A percentile compares a stretch with the other conserved stretches of the same genome.
Evolutionary conservation across 1,140 invertebrate species (phyloP).

Genomic region (Bombyx mori): DNA sequence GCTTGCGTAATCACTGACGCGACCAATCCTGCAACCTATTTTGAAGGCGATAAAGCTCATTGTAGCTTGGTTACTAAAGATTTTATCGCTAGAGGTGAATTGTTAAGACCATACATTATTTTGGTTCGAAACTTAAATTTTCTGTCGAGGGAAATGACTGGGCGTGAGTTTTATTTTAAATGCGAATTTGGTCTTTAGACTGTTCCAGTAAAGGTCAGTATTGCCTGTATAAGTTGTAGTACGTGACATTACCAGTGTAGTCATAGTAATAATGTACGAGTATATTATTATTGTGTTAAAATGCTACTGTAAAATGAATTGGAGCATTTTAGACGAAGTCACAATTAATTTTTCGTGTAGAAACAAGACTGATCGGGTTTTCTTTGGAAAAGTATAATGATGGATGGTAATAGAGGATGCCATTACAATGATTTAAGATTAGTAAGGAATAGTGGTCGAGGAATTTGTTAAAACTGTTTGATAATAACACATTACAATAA

Average conservation of each 20-base stretch:
- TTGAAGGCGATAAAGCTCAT: not conserved
- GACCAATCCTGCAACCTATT: conserved; percentile 3
- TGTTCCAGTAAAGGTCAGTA: too few species aligned
- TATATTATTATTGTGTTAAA: conserved; percentile 3
- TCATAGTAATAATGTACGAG: not conserved
- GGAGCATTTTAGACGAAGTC: not conserved
- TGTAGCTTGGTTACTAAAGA: conserved; percentile 3
- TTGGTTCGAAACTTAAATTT: conserved; percentile 11
- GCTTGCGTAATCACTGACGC: not conserved
- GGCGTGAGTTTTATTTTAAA: not conserved
- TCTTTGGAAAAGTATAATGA: too few species aligned
- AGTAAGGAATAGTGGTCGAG: too few species aligned
- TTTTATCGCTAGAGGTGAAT: conserved; percentile 6
- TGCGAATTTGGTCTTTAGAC: too few species aligned
- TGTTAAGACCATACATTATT: conserved; percentile 14
- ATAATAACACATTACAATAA: too few species aligned
- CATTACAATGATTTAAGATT: too few species aligned
- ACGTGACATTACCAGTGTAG: too few species aligned
- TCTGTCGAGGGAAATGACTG: conserved; percentile 4
- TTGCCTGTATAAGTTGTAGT: too few species aligned
- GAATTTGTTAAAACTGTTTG: too few species aligned
- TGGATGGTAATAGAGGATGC: too few species aligned
- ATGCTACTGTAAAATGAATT: not conserved
- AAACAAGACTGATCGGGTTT: too few species aligned
- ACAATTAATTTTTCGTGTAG: too few species aligned